Conservation (phyloP, 2,888 invertebrate species). For the Hirudinaria manillensis region DNA sequence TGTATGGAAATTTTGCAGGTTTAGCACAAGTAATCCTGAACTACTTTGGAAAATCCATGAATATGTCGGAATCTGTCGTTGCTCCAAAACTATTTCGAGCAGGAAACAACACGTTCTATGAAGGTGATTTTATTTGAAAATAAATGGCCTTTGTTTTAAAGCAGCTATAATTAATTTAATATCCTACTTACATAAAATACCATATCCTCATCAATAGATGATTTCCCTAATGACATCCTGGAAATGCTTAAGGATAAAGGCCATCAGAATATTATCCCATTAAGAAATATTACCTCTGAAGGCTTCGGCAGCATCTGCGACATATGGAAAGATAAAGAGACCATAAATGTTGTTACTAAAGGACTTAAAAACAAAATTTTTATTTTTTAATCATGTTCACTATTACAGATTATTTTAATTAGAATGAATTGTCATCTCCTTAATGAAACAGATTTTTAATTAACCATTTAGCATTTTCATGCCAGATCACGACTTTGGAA, state of each 20-base stretch:
- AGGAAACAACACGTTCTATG: neutral
- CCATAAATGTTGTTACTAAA: too few species aligned
- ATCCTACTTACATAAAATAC: neutral
- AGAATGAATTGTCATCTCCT: too few species aligned
- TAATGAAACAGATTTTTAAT: too few species aligned
- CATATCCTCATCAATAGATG: neutral
- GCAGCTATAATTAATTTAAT: neutral
- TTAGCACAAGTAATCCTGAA: constrained; percentile 10
- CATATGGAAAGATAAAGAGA: too few species aligned
- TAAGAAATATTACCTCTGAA: too few species aligned
- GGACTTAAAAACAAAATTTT: too few species aligned
- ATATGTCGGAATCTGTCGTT: neutral
- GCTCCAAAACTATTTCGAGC: neutral
- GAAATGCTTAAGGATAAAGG: neutral
- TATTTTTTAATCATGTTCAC: too few species aligned
- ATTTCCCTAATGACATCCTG: neutral
- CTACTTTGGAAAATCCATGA: constrained; percentile 9
- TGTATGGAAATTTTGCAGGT: neutral
- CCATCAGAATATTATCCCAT: neutral
- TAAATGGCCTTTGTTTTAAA: neutral
- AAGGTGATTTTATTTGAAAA: neutral
- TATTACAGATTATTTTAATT: too few species aligned
- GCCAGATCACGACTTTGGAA: too few species aligned
- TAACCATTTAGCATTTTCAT: too few species aligned
- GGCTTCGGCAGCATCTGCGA: too few species aligned